Conservation (phyloP, 2,888 invertebrate species). For the Aphrophora alni region DNA sequence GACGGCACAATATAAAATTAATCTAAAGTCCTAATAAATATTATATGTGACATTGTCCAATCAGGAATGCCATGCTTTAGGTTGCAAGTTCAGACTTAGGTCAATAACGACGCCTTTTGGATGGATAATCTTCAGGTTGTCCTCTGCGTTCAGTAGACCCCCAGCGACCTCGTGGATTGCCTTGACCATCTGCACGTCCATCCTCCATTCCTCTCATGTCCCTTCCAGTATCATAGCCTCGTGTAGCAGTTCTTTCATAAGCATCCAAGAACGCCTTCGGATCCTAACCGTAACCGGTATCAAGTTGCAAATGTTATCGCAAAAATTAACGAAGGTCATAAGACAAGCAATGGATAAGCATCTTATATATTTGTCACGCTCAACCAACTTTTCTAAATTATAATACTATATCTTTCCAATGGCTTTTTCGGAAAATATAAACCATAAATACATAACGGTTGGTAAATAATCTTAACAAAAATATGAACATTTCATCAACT, state of each 20-base stretch:
- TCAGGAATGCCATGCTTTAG: neutral
- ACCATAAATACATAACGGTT: no score
- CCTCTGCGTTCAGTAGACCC: conserved; percentile 50
- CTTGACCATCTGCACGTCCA: conserved; percentile 47
- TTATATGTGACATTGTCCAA: neutral
- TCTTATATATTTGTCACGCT: neutral
- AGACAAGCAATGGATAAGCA: neutral
- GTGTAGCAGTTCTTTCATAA: conserved; percentile 53
- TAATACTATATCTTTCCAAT: no score
- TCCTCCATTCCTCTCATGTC: conserved; percentile 43
- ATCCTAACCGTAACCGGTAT: conserved; percentile 54
- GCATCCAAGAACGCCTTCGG: conserved; percentile 61
- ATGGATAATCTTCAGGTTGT: conserved; percentile 65
- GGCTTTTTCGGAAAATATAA: no score
- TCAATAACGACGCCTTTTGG: conserved; percentile 71
- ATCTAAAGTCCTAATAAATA: neutral
- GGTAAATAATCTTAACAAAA: no score
- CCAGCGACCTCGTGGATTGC: conserved; percentile 44
- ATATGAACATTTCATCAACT: no score
- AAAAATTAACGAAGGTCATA: neutral
- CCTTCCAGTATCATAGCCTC: conserved; percentile 51
- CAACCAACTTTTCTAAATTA: neutral
- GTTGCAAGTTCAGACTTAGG: neutral
- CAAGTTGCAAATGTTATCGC: conserved; percentile 4
- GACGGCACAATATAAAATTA: neutral